Evolutionary conservation across 2,888 invertebrate genomes (phyloP).

Genomic region (Pimpla rufipes): DNA sequence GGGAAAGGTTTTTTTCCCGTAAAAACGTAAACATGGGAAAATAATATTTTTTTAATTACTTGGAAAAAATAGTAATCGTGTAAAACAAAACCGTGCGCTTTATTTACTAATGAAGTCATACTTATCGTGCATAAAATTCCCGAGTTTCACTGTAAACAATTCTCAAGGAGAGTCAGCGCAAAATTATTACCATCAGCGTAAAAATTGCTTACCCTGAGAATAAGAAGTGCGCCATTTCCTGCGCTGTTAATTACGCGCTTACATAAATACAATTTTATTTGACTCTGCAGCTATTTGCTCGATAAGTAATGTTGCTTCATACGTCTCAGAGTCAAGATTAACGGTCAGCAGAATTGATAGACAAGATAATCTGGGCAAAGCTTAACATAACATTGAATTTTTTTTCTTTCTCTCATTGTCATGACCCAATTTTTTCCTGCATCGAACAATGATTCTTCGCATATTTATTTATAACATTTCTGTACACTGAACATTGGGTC

Average conservation of each 20-base stretch:
- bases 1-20: no score
- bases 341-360: neutral
- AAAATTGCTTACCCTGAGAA: no score
- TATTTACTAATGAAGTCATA: no score
- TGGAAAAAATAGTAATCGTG: no score
- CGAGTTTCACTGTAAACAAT: no score
- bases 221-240: neutral
- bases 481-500: neutral
- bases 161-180: no score
- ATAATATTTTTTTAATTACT: no score
- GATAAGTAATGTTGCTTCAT: neutral
- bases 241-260: neutral
- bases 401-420: neutral
- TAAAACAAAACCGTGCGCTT: no score
- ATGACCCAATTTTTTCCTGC: neutral
- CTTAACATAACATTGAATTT: neutral
- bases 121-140: no score
- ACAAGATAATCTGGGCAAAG: neutral
- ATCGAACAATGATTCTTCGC: neutral
- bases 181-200: no score
- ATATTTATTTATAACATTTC: neutral
- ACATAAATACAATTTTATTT: neutral
- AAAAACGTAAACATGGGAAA: no score
- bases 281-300: neutral
- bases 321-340: neutral